A percentile compares a stretch with the other conserved stretches of the same genome.
Evolutionary conservation across 2,797 vertebrate genomes (phyloP).

Genomic region (Diglossa cyanea): DNA sequence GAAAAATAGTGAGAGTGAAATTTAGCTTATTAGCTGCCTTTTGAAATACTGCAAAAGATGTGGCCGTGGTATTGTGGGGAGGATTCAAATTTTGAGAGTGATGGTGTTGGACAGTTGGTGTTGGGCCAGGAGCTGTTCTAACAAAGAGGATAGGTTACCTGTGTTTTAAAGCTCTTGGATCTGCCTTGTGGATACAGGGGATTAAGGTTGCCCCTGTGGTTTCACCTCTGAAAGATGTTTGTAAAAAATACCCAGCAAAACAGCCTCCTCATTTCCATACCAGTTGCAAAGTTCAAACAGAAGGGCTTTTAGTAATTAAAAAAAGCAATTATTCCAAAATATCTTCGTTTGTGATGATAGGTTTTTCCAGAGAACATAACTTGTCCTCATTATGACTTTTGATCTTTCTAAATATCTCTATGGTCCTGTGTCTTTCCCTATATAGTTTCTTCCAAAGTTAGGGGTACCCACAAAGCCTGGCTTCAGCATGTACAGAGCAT

Average conservation of each 20-base stretch:
- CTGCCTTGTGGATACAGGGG: neutral
- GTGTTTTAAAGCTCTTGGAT: neutral
- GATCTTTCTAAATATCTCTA: neutral
- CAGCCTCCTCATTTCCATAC: neutral
- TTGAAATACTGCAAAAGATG: neutral
- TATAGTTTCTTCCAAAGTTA: neutral
- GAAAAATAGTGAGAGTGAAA: fast-evolving
- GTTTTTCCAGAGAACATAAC: neutral
- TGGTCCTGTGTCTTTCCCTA: neutral
- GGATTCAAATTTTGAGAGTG: neutral
- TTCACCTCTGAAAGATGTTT: neutral
- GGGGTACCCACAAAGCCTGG: neutral
- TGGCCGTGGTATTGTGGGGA: neutral
- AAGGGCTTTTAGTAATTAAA: neutral
- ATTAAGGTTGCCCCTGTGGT: neutral
- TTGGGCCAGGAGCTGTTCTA: neutral
- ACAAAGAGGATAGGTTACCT: neutral
- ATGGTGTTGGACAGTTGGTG: neutral
- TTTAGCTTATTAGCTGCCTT: neutral
- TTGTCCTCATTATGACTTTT: neutral
- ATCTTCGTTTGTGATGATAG: neutral
- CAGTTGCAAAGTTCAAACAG: neutral
- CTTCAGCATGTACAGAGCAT: fast-evolving
- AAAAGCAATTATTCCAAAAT: neutral
- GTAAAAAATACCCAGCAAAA: neutral